Evolutionary conservation across 2,113 vertebrate species (phyloP), one percentile per base, ranked within the genome.

Genomic region (Sapajus apella): DNA sequence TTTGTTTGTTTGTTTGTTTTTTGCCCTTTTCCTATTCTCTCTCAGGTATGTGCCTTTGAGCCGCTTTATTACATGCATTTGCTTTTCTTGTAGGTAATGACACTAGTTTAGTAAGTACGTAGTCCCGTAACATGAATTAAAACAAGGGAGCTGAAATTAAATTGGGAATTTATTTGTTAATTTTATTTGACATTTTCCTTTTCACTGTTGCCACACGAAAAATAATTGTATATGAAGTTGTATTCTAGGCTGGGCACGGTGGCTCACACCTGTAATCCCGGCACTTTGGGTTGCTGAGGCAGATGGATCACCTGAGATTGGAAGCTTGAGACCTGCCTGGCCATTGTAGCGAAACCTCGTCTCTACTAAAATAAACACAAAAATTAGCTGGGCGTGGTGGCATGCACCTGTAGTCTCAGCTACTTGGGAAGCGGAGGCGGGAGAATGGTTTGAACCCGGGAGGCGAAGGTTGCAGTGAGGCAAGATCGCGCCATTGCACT

Each of bases 181-280:
- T 97, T 92, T 94, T 80, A 87, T 93, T 94, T 93, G 81, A 66
- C 84, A 85, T 43, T 96, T 92, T 61, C 55, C 83, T 96, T 32
- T 50, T 84, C 73, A 55, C 64, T 87, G 3, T 89, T 92, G 47
- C 88, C 18, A 68, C 2, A 43, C 27, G 87, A 45, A 96, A 96
- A 95, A 89, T 58, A 95, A 91, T 95, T 88, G 50, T 86, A 40
- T 82, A 17, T 92, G 61, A 91, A 85, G 89, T 96, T 77, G 32
- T 94, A n/a, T 68, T 35, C 32, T 32, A 64, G 27, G 12, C 61
- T 2, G 6, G 27, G 61, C 61, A 32, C 5, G 13, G 61, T 64
- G 61, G 61, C 27, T 64, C 61, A 6, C 5, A 30, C 61, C 61
- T 14, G 12, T 64, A 64, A 64, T 64, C 27, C 12, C 61, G 32